phyloP scores from a whole-genome alignment of 2,888 invertebrate genomes.

The Acanthosepion lycidas region DNA sequence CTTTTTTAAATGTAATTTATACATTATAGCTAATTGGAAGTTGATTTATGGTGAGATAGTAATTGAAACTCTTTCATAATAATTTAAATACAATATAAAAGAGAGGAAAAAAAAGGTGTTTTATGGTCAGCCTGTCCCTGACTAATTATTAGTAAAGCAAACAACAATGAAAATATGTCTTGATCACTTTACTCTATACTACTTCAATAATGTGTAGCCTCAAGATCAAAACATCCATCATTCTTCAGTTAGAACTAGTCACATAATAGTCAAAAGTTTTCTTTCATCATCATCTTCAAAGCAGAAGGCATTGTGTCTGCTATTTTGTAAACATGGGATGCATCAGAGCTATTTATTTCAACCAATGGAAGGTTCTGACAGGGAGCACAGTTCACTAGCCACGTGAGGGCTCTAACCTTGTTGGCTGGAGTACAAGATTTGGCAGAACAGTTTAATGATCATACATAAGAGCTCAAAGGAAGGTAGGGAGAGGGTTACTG shows the following conservation, averaged over 20 bases:
- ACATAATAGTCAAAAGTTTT: constrained; percentile 33
- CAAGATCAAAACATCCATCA: neutral
- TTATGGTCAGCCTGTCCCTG: neutral
- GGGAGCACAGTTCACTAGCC: neutral
- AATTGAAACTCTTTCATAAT: neutral
- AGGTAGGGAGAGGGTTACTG: neutral
- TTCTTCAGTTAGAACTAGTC: neutral
- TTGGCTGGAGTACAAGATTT: neutral
- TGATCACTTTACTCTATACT: neutral
- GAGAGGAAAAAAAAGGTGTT: neutral
- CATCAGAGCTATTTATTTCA: constrained; percentile 16
- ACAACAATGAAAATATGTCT: too few species aligned
- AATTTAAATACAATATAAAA: too few species aligned
- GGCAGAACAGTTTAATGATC: constrained; percentile 23
- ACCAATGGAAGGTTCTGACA: constrained; percentile 8
- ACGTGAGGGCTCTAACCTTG: neutral
- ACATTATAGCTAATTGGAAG: neutral
- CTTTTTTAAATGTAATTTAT: too few species aligned
- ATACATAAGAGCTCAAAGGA: neutral
- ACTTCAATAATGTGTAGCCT: neutral
- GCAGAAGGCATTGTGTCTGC: constrained; percentile 14
- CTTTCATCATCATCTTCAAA: neutral
- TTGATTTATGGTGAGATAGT: neutral
- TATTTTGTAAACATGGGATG: neutral
- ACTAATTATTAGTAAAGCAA: neutral